Evolutionary conservation across 2,888 invertebrate genomes (phyloP).

Genomic region (Stenurella melanura): DNA sequence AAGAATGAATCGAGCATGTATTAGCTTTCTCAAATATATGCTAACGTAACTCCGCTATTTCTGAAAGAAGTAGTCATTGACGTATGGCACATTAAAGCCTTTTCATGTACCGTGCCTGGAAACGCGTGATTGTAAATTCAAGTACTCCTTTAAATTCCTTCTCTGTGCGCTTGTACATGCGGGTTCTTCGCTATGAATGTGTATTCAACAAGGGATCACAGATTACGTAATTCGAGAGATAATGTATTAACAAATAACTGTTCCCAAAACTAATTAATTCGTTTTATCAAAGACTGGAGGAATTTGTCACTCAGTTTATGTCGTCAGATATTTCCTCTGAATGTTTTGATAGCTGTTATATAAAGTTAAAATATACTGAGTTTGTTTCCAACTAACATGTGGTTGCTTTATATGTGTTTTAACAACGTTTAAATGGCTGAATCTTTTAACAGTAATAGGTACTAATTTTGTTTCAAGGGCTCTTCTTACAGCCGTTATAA

Average conservation of each 20-base stretch:
- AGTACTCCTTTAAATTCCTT: constrained; percentile 1
- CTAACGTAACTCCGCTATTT: background rate
- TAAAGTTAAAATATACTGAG: too few species aligned
- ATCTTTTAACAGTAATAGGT: too few species aligned
- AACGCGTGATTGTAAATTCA: constrained; percentile 3
- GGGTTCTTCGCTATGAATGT: background rate
- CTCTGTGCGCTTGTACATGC: background rate
- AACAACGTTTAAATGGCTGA: too few species aligned
- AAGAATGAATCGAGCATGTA: background rate
- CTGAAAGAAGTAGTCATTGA: background rate
- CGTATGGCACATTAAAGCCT: constrained; percentile 7
- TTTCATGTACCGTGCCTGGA: background rate
- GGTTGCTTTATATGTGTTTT: too few species aligned
- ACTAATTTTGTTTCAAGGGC: too few species aligned
- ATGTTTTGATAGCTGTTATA: too few species aligned
- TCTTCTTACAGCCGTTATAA: too few species aligned
- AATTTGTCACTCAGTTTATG: too few species aligned
- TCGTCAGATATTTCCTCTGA: too few species aligned
- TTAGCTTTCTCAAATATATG: background rate
- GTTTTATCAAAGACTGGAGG: background rate
- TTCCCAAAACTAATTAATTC: background rate
- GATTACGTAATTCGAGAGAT: background rate
- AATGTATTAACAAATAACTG: background rate
- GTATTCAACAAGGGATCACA: background rate
- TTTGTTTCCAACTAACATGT: too few species aligned